Evolutionary conservation across 2,113 vertebrate genomes (phyloP).

Genomic region (Trinectes maculatus): DNA sequence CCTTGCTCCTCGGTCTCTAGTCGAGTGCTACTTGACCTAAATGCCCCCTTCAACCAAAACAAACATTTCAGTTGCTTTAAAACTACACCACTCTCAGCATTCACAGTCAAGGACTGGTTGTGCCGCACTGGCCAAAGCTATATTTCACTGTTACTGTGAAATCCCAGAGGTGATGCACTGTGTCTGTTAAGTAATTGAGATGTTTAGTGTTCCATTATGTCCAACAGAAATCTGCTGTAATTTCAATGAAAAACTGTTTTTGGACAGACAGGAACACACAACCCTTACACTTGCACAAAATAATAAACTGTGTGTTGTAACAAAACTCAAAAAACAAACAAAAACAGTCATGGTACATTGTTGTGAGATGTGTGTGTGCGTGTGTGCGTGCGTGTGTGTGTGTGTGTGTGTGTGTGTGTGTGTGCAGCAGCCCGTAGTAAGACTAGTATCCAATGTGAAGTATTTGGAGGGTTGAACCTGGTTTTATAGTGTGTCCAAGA

Average conservation of each 20-base stretch:
- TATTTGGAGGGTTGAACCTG: too few relatives aligned
- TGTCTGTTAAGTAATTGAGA: constrained; percentile 3
- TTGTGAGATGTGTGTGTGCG: too few relatives aligned
- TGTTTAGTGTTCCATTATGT: constrained; percentile 4
- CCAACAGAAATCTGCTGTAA: background rate
- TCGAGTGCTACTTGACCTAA: constrained; percentile 8
- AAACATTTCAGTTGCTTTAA: background rate
- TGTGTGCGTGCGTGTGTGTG: too few relatives aligned
- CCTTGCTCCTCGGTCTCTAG: constrained; percentile 19
- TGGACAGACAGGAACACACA: too few relatives aligned
- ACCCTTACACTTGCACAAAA: too few relatives aligned
- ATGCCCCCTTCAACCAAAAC: background rate
- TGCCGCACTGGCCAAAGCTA: constrained; percentile 5
- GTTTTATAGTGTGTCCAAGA: too few relatives aligned
- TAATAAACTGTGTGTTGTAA: too few relatives aligned
- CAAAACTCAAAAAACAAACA: background rate
- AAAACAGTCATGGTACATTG: too few relatives aligned
- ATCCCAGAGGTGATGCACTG: constrained; percentile 17
- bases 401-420: too few relatives aligned
- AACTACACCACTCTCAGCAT: constrained; percentile 13
- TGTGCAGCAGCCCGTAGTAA: too few relatives aligned
- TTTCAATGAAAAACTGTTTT: background rate
- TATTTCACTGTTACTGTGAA: constrained; percentile 11
- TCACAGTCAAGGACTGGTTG: background rate
- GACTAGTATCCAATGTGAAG: too few relatives aligned